Evolutionary conservation across 1,140 invertebrate genomes (phyloP).

Genomic region (Halotydeus destructor): DNA sequence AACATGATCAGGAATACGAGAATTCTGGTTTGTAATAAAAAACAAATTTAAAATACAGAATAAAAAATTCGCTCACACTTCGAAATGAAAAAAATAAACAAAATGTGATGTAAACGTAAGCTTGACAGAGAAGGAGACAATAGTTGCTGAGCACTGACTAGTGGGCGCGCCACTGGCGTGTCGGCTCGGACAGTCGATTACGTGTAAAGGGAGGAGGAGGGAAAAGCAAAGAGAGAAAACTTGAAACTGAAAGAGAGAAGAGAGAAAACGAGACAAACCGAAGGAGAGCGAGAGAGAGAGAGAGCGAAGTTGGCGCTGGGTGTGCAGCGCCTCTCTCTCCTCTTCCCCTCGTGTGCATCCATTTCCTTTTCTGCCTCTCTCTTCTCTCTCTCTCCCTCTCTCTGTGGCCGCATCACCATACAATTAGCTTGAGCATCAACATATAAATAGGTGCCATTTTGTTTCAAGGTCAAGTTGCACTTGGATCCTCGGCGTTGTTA

Average conservation of each 20-base stretch:
- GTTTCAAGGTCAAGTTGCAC: too few relatives aligned
- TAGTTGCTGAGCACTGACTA: not conserved
- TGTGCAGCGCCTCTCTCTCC: not conserved
- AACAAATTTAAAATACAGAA: not conserved
- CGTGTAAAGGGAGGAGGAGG: not conserved
- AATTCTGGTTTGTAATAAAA: not conserved
- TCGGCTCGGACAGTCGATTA: not conserved
- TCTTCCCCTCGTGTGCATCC: conserved; percentile 4
- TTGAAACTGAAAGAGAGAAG: not conserved
- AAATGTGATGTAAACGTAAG: not conserved
- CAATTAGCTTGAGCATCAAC: too few relatives aligned
- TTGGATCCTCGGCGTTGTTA: too few relatives aligned
- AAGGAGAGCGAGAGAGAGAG: conserved; percentile 4
- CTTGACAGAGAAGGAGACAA: not conserved
- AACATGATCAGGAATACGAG: not conserved
- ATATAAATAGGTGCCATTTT: too few relatives aligned
- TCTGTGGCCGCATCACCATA: not conserved
- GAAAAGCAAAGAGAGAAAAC: not conserved
- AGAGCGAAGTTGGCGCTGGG: not conserved
- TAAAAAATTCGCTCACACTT: not conserved
- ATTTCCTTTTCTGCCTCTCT: conserved; percentile 5
- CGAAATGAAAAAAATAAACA: not conserved
- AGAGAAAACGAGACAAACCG: conserved; percentile 1
- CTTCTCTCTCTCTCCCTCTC: too few relatives aligned
- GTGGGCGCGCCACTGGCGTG: not conserved